A percentile compares a stretch with the other conserved stretches of the same genome.
phyloP scores from a whole-genome alignment of 2,113 vertebrate genomes.

The Notarius lentiginosus region DNA sequence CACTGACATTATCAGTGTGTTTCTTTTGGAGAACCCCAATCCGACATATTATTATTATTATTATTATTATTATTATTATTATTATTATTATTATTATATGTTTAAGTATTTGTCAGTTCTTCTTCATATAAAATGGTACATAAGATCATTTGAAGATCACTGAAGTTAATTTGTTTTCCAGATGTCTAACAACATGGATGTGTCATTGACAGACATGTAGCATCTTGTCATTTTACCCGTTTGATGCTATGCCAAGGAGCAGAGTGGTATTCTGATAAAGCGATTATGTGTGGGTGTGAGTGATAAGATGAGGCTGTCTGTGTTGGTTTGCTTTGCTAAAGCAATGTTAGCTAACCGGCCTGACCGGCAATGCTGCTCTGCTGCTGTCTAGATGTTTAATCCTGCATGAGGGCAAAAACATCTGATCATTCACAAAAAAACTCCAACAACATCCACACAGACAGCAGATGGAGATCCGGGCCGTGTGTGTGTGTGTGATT shows the following conservation, averaged over 20 bases:
- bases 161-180: conserved; percentile 10
- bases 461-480: conserved; percentile 67
- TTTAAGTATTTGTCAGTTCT: neutral
- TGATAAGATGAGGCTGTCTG: conserved; percentile 63
- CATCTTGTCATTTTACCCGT: conserved; percentile 47
- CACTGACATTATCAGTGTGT: neutral
- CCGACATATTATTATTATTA: neutral
- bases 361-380: conserved; percentile 61
- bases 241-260: conserved; percentile 49
- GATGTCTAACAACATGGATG: conserved; percentile 43
- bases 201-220: conserved; percentile 46
- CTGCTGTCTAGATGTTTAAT: conserved; percentile 44
- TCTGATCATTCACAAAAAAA: conserved; percentile 71
- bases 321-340: conserved; percentile 64
- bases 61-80: neutral
- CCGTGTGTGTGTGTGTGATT: conserved; percentile 39
- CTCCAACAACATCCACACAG: conserved; percentile 48
- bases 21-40: neutral
- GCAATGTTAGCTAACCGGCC: conserved; percentile 58
- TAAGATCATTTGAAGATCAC: neutral
- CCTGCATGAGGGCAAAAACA: conserved; percentile 68
- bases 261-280: conserved; percentile 53
- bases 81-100: neutral
- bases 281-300: conserved; percentile 39
- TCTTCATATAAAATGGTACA: conserved; percentile 3